Evolutionary conservation across 2,113 vertebrate species (phyloP).

Genomic region (Cinclus mexicanus): DNA sequence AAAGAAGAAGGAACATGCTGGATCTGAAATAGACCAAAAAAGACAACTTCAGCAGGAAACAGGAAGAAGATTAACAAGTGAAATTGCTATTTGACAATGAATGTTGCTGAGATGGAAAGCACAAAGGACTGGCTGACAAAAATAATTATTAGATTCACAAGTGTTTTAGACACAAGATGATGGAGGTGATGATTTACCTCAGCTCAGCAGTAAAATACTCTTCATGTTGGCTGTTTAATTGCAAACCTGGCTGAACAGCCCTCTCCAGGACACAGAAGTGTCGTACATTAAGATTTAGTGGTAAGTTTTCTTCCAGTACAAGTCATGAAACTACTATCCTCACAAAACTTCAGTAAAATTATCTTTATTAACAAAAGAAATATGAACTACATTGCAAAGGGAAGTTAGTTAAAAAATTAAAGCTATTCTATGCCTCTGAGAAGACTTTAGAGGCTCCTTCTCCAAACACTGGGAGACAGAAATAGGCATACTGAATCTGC

Average conservation of each 20-base stretch:
- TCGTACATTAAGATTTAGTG: background rate
- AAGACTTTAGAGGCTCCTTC: background rate
- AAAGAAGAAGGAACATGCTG: background rate
- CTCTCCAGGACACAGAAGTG: background rate
- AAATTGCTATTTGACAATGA: constrained; percentile 16
- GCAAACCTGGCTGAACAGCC: background rate
- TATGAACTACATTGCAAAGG: background rate
- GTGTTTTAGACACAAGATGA: constrained; percentile 4
- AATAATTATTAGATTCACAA: constrained; percentile 17
- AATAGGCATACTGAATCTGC: background rate
- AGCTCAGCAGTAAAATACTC: background rate
- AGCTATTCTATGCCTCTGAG: background rate
- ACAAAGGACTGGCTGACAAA: constrained; percentile 35
- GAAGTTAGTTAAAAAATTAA: background rate
- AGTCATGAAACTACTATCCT: background rate
- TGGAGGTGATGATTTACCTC: background rate
- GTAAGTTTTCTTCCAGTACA: background rate
- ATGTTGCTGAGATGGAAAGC: constrained; percentile 6
- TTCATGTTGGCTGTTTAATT: background rate
- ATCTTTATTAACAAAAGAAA: background rate
- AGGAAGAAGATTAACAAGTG: constrained; percentile 24
- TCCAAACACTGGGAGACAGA: background rate
- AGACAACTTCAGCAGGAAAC: constrained; percentile 6
- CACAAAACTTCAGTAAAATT: background rate
- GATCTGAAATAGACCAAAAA: background rate